These are phyloP conservation scores for Lasioglossum malachurum DNA, from an alignment of 2,888 invertebrate genomes.

Conservation along the genomic window DNA sequence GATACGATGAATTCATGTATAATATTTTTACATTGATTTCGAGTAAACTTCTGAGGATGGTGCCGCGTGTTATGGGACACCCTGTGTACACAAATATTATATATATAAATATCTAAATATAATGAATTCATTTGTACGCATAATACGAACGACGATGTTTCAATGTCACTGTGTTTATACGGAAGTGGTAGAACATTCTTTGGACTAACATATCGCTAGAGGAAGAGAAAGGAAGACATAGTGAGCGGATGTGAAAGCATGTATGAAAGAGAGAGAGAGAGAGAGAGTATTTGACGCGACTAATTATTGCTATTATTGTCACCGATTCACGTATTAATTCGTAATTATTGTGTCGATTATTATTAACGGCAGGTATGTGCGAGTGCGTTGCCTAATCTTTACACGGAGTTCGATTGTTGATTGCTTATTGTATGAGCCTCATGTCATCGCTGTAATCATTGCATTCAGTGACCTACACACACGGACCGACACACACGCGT, in stretches of 20 bases:
- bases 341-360: conserved; percentile 46
- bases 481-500: not conserved
- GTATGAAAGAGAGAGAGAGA: conserved; percentile 1
- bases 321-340: conserved; percentile 52
- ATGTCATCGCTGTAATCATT: conserved; percentile 50
- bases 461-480: conserved; percentile 40
- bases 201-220: conserved; percentile 80
- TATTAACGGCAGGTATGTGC: conserved; percentile 43
- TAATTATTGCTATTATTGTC: conserved; percentile 66
- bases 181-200: conserved; percentile 71
- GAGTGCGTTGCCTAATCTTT: conserved; percentile 63
- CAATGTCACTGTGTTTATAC: conserved; percentile 79
- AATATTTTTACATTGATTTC: not conserved
- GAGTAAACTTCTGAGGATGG: not conserved
- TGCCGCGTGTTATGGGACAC: not conserved
- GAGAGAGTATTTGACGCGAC: conserved; percentile 58
- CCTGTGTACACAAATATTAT: conserved; percentile 64
- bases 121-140: conserved; percentile 78
- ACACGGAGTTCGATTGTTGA: conserved; percentile 58
- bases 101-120: conserved; percentile 74
- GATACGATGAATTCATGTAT: not conserved
- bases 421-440: conserved; percentile 59
- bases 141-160: conserved; percentile 77
- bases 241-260: conserved; percentile 4
- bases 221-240: conserved; percentile 2